Conservation (phyloP, 2,797 vertebrate genomes). For the Sebastes aleutianus region DNA sequence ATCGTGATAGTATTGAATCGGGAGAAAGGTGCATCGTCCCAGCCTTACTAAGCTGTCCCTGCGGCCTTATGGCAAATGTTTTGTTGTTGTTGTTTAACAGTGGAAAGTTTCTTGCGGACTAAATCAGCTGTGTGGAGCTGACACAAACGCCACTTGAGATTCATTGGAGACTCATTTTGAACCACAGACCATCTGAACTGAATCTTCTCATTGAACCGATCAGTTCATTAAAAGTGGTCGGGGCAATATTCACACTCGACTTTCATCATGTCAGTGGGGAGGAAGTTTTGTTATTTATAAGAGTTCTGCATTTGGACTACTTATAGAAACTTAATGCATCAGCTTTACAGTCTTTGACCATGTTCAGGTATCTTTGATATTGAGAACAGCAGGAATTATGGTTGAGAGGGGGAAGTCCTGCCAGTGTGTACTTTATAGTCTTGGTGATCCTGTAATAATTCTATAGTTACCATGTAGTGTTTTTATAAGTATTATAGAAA, state of each 20-base stretch:
- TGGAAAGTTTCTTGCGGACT: background rate
- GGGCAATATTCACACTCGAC: background rate
- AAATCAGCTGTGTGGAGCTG: background rate
- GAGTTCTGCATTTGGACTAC: background rate
- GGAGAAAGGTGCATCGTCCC: too few species aligned
- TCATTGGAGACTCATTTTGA: background rate
- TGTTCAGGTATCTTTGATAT: background rate
- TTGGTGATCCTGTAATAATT: background rate
- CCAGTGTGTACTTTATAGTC: background rate
- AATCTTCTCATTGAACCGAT: background rate
- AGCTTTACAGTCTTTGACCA: background rate
- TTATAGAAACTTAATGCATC: background rate
- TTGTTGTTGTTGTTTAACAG: background rate
- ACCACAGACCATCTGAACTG: background rate
- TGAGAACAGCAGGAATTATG: background rate
- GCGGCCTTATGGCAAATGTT: background rate
- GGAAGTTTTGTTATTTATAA: background rate
- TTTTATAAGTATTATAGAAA: background rate
- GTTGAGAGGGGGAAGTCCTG: background rate
- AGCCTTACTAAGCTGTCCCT: background rate
- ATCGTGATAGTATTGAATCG: too few species aligned
- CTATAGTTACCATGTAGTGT: background rate
- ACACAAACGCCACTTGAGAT: background rate
- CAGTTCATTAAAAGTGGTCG: background rate
- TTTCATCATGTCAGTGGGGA: background rate